Conservation (phyloP, 2,888 invertebrate genomes). For the Heliconius hortense region DNA sequence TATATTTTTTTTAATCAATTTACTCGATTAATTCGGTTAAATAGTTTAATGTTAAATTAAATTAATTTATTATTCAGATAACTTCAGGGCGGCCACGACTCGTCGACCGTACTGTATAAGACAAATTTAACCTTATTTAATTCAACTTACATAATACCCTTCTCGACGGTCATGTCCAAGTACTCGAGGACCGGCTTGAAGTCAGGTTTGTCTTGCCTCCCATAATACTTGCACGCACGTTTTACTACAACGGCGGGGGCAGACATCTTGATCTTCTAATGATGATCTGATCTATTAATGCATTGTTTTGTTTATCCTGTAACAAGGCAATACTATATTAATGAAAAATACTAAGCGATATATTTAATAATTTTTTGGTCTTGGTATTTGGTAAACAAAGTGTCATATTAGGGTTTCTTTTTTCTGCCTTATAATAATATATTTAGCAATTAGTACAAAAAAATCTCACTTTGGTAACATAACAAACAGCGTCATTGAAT, state of each 20-base stretch:
- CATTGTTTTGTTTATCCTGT: constrained; percentile 7
- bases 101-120: not conserved
- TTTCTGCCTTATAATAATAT: no score
- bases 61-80: no score
- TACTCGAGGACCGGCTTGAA: constrained; percentile 84
- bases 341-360: not conserved
- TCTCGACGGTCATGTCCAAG: constrained; percentile 87
- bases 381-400: no score
- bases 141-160: constrained; percentile 88
- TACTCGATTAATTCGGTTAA: no score
- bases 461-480: no score
- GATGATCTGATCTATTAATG: not conserved
- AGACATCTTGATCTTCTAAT: constrained; percentile 59
- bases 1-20: no score
- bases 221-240: constrained; percentile 86
- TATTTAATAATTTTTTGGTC: no score
- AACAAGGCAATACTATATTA: constrained; percentile 1
- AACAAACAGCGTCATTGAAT: no score
- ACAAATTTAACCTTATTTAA: not conserved
- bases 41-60: no score
- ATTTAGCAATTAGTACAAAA: no score
- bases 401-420: no score
- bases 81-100: not conserved
- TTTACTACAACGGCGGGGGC: constrained; percentile 85
- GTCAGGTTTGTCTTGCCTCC: constrained; percentile 72